A percentile compares a stretch with the other conserved stretches of the same genome.
phyloP scores from a whole-genome alignment of 2,797 vertebrate species.

The Coendou prehensilis region DNA sequence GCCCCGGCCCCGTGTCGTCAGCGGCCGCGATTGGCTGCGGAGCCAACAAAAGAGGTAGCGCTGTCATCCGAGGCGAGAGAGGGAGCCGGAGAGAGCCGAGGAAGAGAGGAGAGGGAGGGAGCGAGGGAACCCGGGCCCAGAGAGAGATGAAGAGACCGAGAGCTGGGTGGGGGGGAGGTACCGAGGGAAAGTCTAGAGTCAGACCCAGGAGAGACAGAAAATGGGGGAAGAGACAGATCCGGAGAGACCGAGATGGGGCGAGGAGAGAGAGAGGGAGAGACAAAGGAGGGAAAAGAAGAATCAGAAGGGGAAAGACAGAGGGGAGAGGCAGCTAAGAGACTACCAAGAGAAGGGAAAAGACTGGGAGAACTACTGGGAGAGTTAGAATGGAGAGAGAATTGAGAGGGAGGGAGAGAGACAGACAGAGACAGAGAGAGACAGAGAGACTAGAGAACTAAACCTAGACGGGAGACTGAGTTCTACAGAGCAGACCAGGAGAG shows the following conservation, averaged over 20 bases:
- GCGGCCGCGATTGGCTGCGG: constrained; percentile 98
- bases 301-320: neutral
- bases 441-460: neutral
- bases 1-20: constrained; percentile 97
- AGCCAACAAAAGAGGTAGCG: constrained; percentile 98
- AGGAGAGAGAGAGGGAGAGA: neutral
- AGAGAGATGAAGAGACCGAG: neutral
- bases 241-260: neutral
- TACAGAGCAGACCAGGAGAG: neutral
- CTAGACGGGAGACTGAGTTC: neutral
- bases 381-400: neutral
- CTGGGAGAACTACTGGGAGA: neutral
- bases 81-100: constrained; percentile 82
- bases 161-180: neutral
- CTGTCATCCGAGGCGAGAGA: constrained; percentile 95
- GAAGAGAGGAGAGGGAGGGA: constrained; percentile 71
- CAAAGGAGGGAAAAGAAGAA: constrained; percentile 57
- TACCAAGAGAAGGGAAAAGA: neutral
- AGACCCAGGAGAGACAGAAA: neutral
- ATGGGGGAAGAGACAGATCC: neutral
- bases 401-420: neutral
- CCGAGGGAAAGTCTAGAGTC: neutral
- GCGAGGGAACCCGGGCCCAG: constrained; percentile 39
- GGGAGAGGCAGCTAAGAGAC: constrained; percentile 19
- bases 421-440: neutral